Conservation (phyloP, 2,797 vertebrate species). For the Sphaeramia orbicularis region DNA sequence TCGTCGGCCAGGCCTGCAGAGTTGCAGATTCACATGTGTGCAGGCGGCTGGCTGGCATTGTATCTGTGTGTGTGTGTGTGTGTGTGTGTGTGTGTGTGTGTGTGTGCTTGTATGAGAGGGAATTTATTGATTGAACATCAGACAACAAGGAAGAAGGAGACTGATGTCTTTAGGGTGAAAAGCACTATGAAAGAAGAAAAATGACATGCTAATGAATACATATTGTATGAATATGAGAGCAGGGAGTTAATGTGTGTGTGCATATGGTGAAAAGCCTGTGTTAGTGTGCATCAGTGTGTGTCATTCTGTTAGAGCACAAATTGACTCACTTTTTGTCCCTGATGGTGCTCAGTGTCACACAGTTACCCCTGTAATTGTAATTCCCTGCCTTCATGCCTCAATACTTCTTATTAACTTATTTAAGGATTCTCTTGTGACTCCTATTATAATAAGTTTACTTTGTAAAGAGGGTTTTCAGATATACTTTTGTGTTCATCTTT, state of each 20-base stretch:
- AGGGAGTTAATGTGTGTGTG: conserved; percentile 26
- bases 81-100: too few relatives aligned
- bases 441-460: too few relatives aligned
- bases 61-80: conserved; percentile 7
- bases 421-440: too few relatives aligned
- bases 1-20: conserved; percentile 50
- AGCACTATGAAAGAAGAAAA: conserved; percentile 15
- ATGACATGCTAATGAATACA: conserved; percentile 47
- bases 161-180: conserved; percentile 11
- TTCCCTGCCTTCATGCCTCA: neutral
- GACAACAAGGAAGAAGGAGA: conserved; percentile 10
- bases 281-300: conserved; percentile 13
- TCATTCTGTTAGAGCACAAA: conserved; percentile 14
- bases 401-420: conserved; percentile 12
- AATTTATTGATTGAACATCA: conserved; percentile 37
- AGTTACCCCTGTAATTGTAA: conserved; percentile 23
- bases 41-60: conserved; percentile 16
- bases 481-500: too few relatives aligned
- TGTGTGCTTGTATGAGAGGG: conserved; percentile 1
- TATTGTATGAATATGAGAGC: conserved; percentile 52
- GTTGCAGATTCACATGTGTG: conserved; percentile 32
- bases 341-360: conserved; percentile 32
- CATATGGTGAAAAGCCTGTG: conserved; percentile 18
- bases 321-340: conserved; percentile 17
- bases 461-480: too few relatives aligned